Evolutionary conservation across 1,140 invertebrate genomes (phyloP), one percentile per base, ranked within the genome.

Genomic region (Octopus sinensis): DNA sequence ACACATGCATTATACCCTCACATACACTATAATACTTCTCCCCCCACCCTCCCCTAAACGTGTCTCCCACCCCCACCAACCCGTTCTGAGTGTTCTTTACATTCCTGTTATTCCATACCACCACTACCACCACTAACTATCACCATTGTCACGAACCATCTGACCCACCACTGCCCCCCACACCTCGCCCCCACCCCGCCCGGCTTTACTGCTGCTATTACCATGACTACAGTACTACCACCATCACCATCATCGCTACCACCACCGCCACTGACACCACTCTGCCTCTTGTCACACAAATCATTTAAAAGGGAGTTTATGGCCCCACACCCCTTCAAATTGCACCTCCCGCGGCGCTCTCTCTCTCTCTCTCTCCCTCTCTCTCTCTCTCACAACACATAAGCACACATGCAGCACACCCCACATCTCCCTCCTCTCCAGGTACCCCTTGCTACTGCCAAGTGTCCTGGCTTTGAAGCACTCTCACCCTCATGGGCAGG

Each of bases 241-340:
- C 93, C 94, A 82, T 94, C 94, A 51, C 94, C 94, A 1, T 93
- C 79, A 95, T 95, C 91, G 91, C 92, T 54, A 94, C 95, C 81
- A 95, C 95, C 87, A 93, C 95, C 84, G 86, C 95, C 82, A 94
- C 95, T 83, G 95, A 93, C 75, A 93, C 95, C 82, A 92, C 95
- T 82, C 93, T 95, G 78, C 89, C 94, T 83, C 92, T 93, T 81
- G 91, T 96, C 86, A 54, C 56, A 62, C 56, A 62, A 62, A 62
- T 62, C 6, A 62, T 62, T 62, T 9, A 62, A 17, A 17, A 17
- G 17, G 56, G 56, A 62, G 17, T 62, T 62, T 62, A 6, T 62
- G 17, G 17, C 17, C 56, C 17, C 56, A 6, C 56, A 9, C 17
- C 56, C 17, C 17, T 62, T 62, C 6, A 62, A 62, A 9, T 62